A percentile compares a stretch with the other conserved stretches of the same genome.
phyloP scores from a whole-genome alignment of 2,113 vertebrate genomes.

The Xenopus laevis region DNA sequence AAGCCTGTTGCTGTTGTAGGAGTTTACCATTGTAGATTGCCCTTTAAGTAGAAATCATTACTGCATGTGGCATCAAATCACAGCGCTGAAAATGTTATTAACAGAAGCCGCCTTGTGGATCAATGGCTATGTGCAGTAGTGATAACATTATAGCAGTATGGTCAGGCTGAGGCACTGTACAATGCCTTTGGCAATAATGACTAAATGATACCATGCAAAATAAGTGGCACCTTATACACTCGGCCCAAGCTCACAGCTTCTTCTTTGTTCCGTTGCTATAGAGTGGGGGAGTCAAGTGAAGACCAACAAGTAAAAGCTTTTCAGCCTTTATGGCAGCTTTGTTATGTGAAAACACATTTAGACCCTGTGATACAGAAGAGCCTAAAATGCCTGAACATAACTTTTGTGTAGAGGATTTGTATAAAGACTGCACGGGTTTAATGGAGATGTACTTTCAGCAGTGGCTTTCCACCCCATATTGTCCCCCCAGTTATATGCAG shows the following conservation, averaged over 20 bases:
- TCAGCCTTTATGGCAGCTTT: neutral
- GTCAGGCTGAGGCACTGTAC: neutral
- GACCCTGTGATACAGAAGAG: no score
- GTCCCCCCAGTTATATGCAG: neutral
- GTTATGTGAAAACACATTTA: neutral
- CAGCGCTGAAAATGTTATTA: neutral
- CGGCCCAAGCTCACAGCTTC: neutral
- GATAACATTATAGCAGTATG: neutral
- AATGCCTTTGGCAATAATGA: neutral
- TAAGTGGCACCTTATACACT: neutral
- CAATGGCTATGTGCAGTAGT: neutral
- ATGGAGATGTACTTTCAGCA: no score
- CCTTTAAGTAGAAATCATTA: no score
- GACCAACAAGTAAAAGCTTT: neutral
- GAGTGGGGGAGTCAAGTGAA: neutral
- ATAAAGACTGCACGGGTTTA: no score
- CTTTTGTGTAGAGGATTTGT: no score
- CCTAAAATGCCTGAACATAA: no score
- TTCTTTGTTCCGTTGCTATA: neutral
- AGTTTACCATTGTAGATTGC: no score
- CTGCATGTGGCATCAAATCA: neutral
- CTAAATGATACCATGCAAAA: conserved; percentile 3
- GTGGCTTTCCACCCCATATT: no score
- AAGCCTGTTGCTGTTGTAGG: no score
- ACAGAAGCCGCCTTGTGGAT: neutral